phyloP scores from a whole-genome alignment of 2,113 vertebrate species.

The Gallinago paraguaiae region DNA sequence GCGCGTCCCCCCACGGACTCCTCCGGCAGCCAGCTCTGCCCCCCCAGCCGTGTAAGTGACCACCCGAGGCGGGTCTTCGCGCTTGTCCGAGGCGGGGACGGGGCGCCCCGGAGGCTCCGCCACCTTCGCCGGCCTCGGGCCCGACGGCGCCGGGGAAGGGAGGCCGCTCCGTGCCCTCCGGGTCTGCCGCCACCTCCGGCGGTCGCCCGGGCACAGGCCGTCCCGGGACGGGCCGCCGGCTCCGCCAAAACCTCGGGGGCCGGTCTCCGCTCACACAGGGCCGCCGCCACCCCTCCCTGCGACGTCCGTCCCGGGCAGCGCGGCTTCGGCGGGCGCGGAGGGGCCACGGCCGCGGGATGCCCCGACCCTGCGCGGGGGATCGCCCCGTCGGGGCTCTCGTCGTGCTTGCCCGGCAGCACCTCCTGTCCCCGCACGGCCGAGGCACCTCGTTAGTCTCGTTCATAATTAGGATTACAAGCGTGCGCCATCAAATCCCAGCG shows the following conservation, averaged over 20 bases:
- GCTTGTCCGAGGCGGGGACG: background rate
- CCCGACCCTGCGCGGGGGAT: background rate
- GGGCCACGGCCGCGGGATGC: background rate
- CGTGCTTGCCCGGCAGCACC: background rate
- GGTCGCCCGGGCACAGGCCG: background rate
- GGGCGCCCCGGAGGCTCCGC: background rate
- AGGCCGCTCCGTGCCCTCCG: background rate
- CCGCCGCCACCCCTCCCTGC: background rate
- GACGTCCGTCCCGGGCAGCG: background rate
- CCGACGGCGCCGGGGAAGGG: background rate
- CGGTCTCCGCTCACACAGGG: background rate
- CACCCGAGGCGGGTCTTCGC: background rate
- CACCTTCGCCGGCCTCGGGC: background rate
- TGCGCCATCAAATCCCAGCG: slow-evolving; percentile 18
- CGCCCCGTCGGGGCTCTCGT: background rate
- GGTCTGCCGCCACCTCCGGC: background rate
- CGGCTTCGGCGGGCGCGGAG: background rate
- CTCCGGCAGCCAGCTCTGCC: background rate
- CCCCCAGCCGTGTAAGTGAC: slow-evolving; percentile 61
- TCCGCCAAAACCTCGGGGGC: background rate
- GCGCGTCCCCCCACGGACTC: background rate
- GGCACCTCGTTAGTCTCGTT: background rate
- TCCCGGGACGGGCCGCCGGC: background rate
- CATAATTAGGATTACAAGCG: slow-evolving; percentile 60
- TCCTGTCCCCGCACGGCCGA: background rate